A percentile compares a stretch with the other conserved stretches of the same genome.
These are phyloP conservation scores for Halictus ligatus DNA, from an alignment of 2,888 invertebrate genomes.

Conservation along the genomic window DNA sequence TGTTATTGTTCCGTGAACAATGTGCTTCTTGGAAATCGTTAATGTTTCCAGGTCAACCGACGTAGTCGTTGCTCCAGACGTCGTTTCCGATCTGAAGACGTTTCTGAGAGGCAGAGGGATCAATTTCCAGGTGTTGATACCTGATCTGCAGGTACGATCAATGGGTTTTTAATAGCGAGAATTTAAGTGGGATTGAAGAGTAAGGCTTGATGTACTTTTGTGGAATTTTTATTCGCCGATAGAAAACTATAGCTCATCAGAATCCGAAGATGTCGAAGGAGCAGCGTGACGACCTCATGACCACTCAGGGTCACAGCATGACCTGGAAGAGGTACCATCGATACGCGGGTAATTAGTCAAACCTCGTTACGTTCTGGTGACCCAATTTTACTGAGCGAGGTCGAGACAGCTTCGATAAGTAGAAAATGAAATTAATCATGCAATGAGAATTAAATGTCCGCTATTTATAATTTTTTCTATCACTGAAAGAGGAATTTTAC, in stretches of 20 bases:
- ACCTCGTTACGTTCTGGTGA: not conserved
- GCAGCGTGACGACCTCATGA: constrained; percentile 87
- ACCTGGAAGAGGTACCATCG: constrained; percentile 91
- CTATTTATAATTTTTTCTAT: no score
- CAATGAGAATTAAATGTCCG: no score
- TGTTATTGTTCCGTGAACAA: not conserved
- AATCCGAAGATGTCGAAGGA: constrained; percentile 88
- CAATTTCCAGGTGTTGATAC: constrained; percentile 88
- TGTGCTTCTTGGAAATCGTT: not conserved
- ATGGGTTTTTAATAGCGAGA: not conserved
- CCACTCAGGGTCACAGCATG: constrained; percentile 87
- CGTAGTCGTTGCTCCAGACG: constrained; percentile 90
- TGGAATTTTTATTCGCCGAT: constrained; percentile 14
- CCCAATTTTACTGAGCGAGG: not conserved
- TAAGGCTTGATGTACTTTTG: not conserved
- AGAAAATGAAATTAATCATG: no score
- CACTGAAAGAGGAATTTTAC: not conserved
- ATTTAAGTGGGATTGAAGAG: not conserved
- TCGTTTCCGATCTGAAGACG: constrained; percentile 86
- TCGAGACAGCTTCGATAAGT: not conserved
- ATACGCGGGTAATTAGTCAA: constrained; percentile 84
- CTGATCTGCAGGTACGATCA: constrained; percentile 88
- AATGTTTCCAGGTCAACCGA: constrained; percentile 86
- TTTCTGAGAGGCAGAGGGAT: constrained; percentile 87
- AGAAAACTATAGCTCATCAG: constrained; percentile 89